Evolutionary conservation across 2,797 vertebrate genomes (phyloP).

Genomic region (Bufotes viridis): DNA sequence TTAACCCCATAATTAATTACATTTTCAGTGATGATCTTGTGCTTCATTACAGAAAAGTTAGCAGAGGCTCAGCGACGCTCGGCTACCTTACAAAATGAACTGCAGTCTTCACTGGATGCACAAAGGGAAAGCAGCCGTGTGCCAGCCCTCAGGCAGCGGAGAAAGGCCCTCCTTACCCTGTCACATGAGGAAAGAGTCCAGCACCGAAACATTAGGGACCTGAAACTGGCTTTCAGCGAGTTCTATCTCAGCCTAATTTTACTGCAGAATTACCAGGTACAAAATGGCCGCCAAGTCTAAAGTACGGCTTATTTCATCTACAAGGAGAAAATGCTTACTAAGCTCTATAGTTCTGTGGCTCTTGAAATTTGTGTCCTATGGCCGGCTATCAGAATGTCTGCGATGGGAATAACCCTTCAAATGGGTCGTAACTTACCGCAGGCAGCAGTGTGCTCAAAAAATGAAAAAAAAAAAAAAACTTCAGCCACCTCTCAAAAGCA

Average conservation of each 20-base stretch:
- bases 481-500: too few relatives aligned
- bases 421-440: too few relatives aligned
- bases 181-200: conserved; percentile 94
- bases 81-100: conserved; percentile 94
- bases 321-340: not conserved
- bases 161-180: conserved; percentile 90
- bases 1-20: not conserved
- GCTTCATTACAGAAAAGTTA: conserved; percentile 84
- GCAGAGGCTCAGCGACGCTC: conserved; percentile 95
- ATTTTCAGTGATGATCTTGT: not conserved
- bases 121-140: conserved; percentile 88
- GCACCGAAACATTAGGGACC: conserved; percentile 93
- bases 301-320: not conserved
- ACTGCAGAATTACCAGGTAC: conserved; percentile 93
- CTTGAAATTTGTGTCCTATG: too few relatives aligned
- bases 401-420: too few relatives aligned
- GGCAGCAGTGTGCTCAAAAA: too few relatives aligned
- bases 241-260: conserved; percentile 97
- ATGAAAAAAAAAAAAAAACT: too few relatives aligned
- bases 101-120: conserved; percentile 94
- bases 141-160: conserved; percentile 84
- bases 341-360: not conserved
- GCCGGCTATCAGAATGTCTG: too few relatives aligned
- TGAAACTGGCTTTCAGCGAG: conserved; percentile 97
- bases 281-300: not conserved